phyloP scores from a whole-genome alignment of 2,797 vertebrate genomes.

The Nyctibius grandis region DNA sequence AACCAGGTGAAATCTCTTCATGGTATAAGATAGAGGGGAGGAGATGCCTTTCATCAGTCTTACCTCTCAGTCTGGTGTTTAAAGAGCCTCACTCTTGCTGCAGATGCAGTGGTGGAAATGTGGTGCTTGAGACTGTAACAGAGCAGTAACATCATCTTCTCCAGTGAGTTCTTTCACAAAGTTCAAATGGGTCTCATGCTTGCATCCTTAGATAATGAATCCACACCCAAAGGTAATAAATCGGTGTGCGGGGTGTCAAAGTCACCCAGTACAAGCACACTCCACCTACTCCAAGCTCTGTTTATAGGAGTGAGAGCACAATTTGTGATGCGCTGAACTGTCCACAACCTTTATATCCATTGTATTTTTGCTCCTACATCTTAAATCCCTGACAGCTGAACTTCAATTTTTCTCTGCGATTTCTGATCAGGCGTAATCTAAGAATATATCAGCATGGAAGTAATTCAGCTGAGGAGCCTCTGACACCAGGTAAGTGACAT shows the following conservation, averaged over 20 bases:
- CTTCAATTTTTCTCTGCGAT: neutral
- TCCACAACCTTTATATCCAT: neutral
- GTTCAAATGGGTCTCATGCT: neutral
- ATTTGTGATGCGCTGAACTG: neutral
- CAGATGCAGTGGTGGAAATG: neutral
- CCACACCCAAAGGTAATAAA: neutral
- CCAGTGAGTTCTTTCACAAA: neutral
- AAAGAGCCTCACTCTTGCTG: neutral
- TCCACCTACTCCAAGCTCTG: neutral
- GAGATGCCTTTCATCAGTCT: neutral
- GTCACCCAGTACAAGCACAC: too few relatives aligned
- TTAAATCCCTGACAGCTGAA: neutral
- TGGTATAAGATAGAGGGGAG: neutral
- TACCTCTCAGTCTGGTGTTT: neutral
- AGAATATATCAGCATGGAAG: neutral
- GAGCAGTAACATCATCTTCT: neutral
- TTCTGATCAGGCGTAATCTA: neutral
- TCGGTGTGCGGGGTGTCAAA: neutral
- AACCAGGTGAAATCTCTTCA: slow-evolving; percentile 25
- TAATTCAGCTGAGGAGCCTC: neutral
- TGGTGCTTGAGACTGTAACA: neutral
- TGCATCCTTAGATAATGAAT: neutral
- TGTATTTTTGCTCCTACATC: neutral
- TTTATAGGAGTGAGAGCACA: neutral
- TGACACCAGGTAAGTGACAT: neutral